Conservation (phyloP, 2,888 invertebrate genomes). For the Synergus laeviventris region DNA sequence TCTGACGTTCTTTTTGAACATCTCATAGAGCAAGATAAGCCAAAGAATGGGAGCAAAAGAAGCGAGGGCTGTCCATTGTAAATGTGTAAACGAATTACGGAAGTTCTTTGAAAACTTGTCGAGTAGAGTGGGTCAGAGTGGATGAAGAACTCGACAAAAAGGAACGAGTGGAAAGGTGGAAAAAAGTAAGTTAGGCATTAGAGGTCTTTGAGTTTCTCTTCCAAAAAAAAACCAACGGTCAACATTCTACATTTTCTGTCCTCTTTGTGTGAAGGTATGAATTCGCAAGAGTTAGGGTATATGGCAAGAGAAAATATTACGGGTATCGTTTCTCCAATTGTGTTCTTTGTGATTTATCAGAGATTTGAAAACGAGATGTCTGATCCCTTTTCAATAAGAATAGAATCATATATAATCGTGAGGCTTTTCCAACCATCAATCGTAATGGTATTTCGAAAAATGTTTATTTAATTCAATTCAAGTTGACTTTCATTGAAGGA, state of each 20-base stretch:
- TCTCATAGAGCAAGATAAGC: conserved; percentile 48
- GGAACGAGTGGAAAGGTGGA: conserved; percentile 36
- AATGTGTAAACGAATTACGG: conserved; percentile 68
- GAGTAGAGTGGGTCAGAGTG: conserved; percentile 53
- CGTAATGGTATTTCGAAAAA: too few species aligned
- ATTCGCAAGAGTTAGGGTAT: neutral
- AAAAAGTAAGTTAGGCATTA: conserved; percentile 32
- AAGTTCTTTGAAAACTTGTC: conserved; percentile 60
- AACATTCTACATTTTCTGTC: neutral
- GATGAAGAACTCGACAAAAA: conserved; percentile 48
- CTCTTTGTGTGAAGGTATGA: neutral
- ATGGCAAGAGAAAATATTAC: neutral
- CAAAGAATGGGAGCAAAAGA: conserved; percentile 52
- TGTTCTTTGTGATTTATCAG: neutral
- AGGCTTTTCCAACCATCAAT: too few species aligned
- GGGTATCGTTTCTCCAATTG: neutral
- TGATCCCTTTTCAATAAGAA: too few species aligned
- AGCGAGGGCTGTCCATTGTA: conserved; percentile 58
- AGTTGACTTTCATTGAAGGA: too few species aligned
- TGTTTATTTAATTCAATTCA: too few species aligned
- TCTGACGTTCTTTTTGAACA: conserved; percentile 45
- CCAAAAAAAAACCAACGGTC: neutral
- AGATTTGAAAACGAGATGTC: neutral
- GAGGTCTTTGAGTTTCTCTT: neutral
- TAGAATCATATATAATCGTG: too few species aligned